Evolutionary conservation across 2,797 vertebrate species (phyloP), one percentile per base, ranked within the genome.

Genomic region (Atherinosoma microstoma): DNA sequence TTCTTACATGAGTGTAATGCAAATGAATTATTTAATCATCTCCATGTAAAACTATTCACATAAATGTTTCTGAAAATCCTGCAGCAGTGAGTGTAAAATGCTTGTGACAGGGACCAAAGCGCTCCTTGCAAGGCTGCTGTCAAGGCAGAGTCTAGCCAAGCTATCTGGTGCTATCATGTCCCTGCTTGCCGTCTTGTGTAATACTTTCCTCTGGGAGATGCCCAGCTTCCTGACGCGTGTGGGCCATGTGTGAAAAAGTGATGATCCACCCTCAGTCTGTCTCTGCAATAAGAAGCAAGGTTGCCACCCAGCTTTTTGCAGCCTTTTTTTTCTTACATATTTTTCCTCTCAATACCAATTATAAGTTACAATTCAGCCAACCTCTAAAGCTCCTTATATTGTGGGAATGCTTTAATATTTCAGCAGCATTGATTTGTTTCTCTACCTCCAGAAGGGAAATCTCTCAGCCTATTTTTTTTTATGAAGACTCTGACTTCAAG

Each of bases 101-200:
- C 32, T 30, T 51, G 45, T 49, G 72, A 69, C n/a, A 22, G 38
- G 69, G 64, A 61, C 58, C 27, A 13, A 76, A 65, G 22, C 49
- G 58, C 58, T 70, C 78, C 63, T 78, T 18, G 27, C 79, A 83
- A 84, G 76, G 67, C 70, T 76, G 75, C 81, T 79, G 84, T 83
- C 84, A 83, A 34, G 80, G 73, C 87, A 56, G 40, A 63, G 73
- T 73, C 38, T 70, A 34, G 59, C 57, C 15, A 3, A 78, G 72
- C 49, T 58, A 56, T 70, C 65, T 60, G 64, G 38, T 24, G 70
- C 34, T 59, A 60, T 82, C 82, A 75, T 64, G 80, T 81, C 79
- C 67, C 79, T 63, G 24, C 82, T 72, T 80, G 84, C 59, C 66
- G 24, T 80, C 85, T 89, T 83, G 82, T 84, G 56, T 80, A 84